These are phyloP conservation scores for Clarias pachynema DNA, from an alignment of 2,797 vertebrate species.

Conservation along the genomic window DNA sequence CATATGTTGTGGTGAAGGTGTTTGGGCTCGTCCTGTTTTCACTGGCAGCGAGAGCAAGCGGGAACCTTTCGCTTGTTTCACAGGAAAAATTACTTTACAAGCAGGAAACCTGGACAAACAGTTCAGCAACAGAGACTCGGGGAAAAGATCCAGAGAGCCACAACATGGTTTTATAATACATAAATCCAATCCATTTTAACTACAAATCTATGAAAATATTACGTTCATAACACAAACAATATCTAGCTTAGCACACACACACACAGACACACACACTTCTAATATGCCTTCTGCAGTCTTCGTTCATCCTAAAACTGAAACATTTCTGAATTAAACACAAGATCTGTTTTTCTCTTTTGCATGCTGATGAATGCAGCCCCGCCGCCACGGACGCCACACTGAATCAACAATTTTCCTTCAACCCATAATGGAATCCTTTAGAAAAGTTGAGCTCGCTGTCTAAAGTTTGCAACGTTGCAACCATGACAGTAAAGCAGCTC, in stretches of 20 bases:
- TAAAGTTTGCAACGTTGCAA: neutral
- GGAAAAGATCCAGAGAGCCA: slow-evolving; percentile 28
- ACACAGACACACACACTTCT: neutral
- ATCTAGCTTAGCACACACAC: neutral
- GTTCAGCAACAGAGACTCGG: slow-evolving; percentile 68
- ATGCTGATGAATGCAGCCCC: neutral
- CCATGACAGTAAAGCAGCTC: neutral
- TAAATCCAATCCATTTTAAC: slow-evolving; percentile 29
- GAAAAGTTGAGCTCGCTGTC: neutral
- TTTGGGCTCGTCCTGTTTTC: slow-evolving; percentile 57
- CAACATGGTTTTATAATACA: slow-evolving; percentile 38
- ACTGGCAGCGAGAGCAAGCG: slow-evolving; percentile 70
- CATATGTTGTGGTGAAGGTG: slow-evolving; percentile 15
- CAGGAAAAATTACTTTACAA: slow-evolving; percentile 73
- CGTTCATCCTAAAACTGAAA: neutral
- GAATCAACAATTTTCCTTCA: neutral
- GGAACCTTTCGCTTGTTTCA: slow-evolving; percentile 70
- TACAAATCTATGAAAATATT: slow-evolving; percentile 5
- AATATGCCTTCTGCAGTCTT: neutral
- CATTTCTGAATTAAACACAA: neutral
- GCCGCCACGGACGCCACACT: neutral
- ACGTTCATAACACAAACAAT: neutral
- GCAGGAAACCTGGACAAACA: slow-evolving; percentile 80
- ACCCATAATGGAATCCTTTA: neutral
- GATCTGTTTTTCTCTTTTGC: neutral